Conservation (phyloP, 2,888 invertebrate genomes). For the Tribolium freemani region DNA sequence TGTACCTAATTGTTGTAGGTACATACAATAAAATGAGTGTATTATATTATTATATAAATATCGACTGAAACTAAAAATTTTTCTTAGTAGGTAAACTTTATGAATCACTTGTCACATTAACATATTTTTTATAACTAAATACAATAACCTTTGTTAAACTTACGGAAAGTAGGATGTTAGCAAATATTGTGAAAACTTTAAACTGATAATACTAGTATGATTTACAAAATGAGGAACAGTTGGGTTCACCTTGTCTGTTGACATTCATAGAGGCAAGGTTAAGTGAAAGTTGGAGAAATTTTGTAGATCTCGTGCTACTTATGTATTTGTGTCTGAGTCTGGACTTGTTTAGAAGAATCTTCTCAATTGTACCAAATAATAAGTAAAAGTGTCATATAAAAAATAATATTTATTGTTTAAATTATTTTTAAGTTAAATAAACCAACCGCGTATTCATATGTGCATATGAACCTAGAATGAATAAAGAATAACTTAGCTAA, state of each 20-base stretch:
- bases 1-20: no score
- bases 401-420: no score
- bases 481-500: no score
- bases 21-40: no score
- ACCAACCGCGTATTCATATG: no score
- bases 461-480: no score
- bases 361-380: no score
- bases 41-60: no score
- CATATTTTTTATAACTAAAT: slow-evolving; percentile 1
- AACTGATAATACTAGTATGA: neutral
- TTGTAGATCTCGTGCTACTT: neutral
- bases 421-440: no score
- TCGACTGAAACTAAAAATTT: no score
- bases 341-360: neutral
- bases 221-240: slow-evolving; percentile 22
- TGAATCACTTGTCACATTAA: neutral
- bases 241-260: slow-evolving; percentile 27
- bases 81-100: no score
- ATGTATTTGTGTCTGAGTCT: neutral
- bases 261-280: slow-evolving; percentile 23
- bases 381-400: no score
- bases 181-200: slow-evolving; percentile 20
- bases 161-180: slow-evolving; percentile 30
- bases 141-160: neutral
- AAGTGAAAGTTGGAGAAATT: slow-evolving; percentile 40